phyloP scores from a whole-genome alignment of 2,888 invertebrate species.

The Oscheius onirici region DNA sequence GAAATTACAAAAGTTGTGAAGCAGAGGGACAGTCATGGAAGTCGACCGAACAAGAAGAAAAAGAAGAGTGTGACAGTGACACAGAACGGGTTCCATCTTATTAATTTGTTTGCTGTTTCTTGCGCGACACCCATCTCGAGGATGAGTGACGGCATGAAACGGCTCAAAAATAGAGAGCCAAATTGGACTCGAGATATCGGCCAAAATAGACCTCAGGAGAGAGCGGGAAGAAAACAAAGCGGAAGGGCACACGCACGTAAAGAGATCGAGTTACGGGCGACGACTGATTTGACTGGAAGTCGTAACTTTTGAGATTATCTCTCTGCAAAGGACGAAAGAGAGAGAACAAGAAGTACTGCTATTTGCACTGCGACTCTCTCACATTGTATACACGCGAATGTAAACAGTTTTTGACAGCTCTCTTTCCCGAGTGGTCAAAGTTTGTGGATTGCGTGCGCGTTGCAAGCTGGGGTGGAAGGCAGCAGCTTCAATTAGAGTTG shows the following conservation, averaged over 20 bases:
- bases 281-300: not conserved
- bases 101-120: no score
- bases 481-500: not conserved
- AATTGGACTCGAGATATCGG: not conserved
- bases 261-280: constrained; percentile 12
- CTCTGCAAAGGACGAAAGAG: not conserved
- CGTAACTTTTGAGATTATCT: not conserved
- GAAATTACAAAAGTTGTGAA: no score
- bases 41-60: no score
- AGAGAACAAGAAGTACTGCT: not conserved
- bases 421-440: constrained; percentile 9
- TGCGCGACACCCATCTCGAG: no score
- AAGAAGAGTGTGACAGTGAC: no score
- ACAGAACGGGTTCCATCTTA: not conserved
- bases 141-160: no score
- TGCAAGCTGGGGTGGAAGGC: no score
- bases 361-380: not conserved
- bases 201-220: not conserved
- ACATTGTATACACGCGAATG: constrained; percentile 18
- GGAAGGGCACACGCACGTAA: not conserved
- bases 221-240: not conserved
- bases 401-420: constrained; percentile 9
- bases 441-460: not conserved
- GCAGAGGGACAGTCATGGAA: no score
- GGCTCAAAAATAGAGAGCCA: not conserved